phyloP scores from a whole-genome alignment of 1,140 invertebrate species.

The Drosophila micromelanica region DNA sequence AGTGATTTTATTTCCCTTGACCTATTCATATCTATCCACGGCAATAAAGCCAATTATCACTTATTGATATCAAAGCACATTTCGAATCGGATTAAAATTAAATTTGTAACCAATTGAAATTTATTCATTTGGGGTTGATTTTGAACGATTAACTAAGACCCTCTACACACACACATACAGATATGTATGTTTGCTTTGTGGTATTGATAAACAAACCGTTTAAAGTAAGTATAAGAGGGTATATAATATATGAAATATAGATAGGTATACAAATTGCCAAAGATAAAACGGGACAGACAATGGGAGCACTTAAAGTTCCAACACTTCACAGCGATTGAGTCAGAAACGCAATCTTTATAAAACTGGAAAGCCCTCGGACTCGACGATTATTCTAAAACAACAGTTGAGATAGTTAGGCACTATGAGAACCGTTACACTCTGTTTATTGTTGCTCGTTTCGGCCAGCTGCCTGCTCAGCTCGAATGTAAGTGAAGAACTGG shows the following conservation, averaged over 20 bases:
- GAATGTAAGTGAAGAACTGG: slow-evolving; percentile 43
- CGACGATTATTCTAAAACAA: slow-evolving; percentile 28
- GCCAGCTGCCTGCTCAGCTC: slow-evolving; percentile 54
- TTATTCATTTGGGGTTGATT: slow-evolving; percentile 14
- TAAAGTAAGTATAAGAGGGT: slow-evolving; percentile 2
- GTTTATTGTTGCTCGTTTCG: slow-evolving; percentile 47
- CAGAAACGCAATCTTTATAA: slow-evolving; percentile 48
- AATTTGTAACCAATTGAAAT: slow-evolving; percentile 19
- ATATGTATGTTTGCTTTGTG: not conserved
- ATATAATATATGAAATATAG: slow-evolving; percentile 2
- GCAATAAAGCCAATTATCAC: slow-evolving; percentile 24
- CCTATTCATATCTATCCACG: too few relatives aligned
- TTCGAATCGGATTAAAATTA: slow-evolving; percentile 36
- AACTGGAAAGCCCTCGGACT: slow-evolving; percentile 4
- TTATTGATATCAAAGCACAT: slow-evolving; percentile 32
- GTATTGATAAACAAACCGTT: slow-evolving; percentile 14
- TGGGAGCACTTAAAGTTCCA: slow-evolving; percentile 17
- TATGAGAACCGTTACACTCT: slow-evolving; percentile 58
- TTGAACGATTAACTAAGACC: slow-evolving; percentile 21
- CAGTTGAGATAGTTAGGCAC: slow-evolving; percentile 27
- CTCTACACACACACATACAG: too few relatives aligned
- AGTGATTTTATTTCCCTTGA: too few relatives aligned
- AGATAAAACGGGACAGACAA: slow-evolving; percentile 33
- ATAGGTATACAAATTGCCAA: not conserved
- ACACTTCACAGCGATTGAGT: slow-evolving; percentile 25